phyloP scores from a whole-genome alignment of 2,888 invertebrate genomes.

The Hirtodrosophila cameraria region DNA sequence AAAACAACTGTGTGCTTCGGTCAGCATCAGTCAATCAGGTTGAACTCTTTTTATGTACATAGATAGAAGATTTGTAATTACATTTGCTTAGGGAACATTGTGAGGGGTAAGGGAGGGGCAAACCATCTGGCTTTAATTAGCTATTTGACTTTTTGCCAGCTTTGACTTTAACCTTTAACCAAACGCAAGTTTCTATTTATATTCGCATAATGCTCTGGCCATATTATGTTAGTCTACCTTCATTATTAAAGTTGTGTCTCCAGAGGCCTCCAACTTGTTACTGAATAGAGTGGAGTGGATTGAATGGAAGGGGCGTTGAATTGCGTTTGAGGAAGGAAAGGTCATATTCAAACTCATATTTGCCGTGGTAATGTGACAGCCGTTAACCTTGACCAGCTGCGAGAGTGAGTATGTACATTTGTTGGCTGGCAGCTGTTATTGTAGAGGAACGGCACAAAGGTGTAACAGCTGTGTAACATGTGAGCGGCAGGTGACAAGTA shows the following conservation, averaged over 20 bases:
- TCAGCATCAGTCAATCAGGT: no score
- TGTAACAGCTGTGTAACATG: not conserved
- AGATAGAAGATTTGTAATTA: slow-evolving; percentile 47
- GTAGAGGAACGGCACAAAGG: slow-evolving; percentile 1
- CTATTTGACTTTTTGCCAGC: slow-evolving; percentile 54
- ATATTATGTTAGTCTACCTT: slow-evolving; percentile 2
- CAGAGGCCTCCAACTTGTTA: slow-evolving; percentile 22
- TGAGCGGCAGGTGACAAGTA: slow-evolving; percentile 19
- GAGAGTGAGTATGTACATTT: not conserved
- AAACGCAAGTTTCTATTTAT: slow-evolving; percentile 42
- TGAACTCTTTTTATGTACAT: no score
- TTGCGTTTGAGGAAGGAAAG: slow-evolving; percentile 13
- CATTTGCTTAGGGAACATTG: slow-evolving; percentile 27
- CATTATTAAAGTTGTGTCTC: slow-evolving; percentile 63
- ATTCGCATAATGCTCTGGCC: slow-evolving; percentile 5
- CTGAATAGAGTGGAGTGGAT: no score
- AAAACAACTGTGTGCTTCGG: no score
- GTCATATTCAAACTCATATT: slow-evolving; percentile 56
- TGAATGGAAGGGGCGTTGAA: not conserved
- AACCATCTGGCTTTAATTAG: slow-evolving; percentile 66
- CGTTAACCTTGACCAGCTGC: slow-evolving; percentile 64
- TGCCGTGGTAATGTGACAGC: slow-evolving; percentile 55
- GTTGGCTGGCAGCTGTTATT: no score
- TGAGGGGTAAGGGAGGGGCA: not conserved
- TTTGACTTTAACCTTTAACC: slow-evolving; percentile 43